phyloP scores from a whole-genome alignment of 2,888 invertebrate species.

The Drosophila longiperda region DNA sequence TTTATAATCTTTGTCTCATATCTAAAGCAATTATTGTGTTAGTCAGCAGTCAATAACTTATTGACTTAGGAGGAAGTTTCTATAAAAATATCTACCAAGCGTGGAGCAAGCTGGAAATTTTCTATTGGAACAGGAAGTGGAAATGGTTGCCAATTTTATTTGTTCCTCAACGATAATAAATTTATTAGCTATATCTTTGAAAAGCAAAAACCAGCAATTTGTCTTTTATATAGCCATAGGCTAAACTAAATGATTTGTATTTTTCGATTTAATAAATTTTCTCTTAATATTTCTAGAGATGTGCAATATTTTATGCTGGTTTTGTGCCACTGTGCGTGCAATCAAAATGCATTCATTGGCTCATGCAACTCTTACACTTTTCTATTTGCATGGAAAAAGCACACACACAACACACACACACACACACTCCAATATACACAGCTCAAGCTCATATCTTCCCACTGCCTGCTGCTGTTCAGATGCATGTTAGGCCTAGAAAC shows the following conservation, averaged over 20 bases:
- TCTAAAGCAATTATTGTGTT: neutral
- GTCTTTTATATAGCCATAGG: too few relatives aligned
- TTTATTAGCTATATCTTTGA: neutral
- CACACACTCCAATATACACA: neutral
- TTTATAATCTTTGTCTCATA: neutral
- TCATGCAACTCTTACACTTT: slow-evolving; percentile 32
- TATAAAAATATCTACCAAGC: neutral
- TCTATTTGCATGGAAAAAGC: slow-evolving; percentile 39
- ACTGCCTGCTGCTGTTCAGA: slow-evolving; percentile 45
- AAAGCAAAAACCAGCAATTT: too few relatives aligned
- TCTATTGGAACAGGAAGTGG: neutral
- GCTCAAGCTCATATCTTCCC: slow-evolving; percentile 51
- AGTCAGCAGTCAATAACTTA: neutral
- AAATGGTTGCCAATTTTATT: neutral
- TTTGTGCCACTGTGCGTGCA: slow-evolving; percentile 52
- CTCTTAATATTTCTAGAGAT: neutral
- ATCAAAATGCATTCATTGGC: slow-evolving; percentile 71
- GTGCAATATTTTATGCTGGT: neutral
- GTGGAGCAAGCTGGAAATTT: neutral
- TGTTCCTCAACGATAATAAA: neutral
- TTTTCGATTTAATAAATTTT: neutral
- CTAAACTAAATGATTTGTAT: neutral
- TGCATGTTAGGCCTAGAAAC: slow-evolving; percentile 62
- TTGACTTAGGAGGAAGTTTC: neutral
- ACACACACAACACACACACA: slow-evolving; percentile 12